These are phyloP conservation scores for Drosophila nigrodunni DNA, from an alignment of 1,140 invertebrate species.

Conservation along the genomic window DNA sequence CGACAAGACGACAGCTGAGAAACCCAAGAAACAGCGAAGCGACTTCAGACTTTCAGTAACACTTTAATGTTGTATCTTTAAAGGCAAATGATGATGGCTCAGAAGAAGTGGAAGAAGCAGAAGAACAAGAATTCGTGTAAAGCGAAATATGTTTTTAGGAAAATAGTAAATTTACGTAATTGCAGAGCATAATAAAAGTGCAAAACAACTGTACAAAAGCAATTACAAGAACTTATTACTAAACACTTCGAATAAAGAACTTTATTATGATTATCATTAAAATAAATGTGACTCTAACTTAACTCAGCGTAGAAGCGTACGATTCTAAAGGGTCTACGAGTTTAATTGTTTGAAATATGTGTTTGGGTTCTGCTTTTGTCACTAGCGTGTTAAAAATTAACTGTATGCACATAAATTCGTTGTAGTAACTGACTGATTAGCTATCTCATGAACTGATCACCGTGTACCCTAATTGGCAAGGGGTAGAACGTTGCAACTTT, in stretches of 20 bases:
- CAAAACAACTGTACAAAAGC: conserved; percentile 24
- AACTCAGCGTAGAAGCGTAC: too few species aligned
- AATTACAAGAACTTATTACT: conserved; percentile 12
- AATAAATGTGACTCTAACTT: too few species aligned
- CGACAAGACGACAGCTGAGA: conserved; percentile 31
- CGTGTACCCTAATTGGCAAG: too few species aligned
- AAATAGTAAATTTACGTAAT: conserved; percentile 45
- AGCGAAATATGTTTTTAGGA: not conserved
- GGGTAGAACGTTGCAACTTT: too few species aligned
- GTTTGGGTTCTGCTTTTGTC: too few species aligned
- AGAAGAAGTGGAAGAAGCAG: conserved; percentile 24
- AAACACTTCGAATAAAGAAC: conserved; percentile 3
- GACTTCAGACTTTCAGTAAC: conserved; percentile 16
- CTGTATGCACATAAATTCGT: too few species aligned
- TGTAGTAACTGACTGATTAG: too few species aligned
- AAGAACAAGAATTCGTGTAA: conserved; percentile 9
- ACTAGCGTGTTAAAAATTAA: too few species aligned
- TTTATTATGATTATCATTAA: not conserved
- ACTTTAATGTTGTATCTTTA: conserved; percentile 35
- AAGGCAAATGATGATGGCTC: conserved; percentile 36
- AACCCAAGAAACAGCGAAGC: conserved; percentile 18
- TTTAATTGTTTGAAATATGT: too few species aligned
- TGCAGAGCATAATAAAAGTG: conserved; percentile 30
- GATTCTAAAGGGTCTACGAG: too few species aligned
- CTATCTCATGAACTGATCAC: too few species aligned